These are phyloP conservation scores for Umimayanthus chanpuru DNA, from an alignment of 92 coral and sea anemone species.

Conservation along the genomic window DNA sequence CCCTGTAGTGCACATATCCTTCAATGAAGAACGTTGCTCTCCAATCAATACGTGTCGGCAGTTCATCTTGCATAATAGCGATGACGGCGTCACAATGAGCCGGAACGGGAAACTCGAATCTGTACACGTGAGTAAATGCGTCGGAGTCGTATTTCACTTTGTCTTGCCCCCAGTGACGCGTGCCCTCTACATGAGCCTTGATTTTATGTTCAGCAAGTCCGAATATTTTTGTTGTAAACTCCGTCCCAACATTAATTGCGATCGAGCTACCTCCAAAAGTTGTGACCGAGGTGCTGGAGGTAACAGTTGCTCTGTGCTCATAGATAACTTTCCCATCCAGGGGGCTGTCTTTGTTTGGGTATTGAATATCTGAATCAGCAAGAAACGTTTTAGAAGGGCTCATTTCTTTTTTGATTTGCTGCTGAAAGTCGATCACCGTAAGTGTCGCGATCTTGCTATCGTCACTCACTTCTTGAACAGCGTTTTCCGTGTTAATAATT, in stretches of 20 bases:
- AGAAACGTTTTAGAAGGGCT: not conserved
- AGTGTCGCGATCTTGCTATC: not conserved
- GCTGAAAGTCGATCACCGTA: not conserved
- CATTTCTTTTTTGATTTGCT: not conserved
- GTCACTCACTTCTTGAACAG: too few relatives aligned
- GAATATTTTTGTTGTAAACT: not conserved
- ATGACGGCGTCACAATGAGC: not conserved
- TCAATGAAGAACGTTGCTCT: not conserved
- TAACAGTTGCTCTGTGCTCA: not conserved
- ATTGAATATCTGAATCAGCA: not conserved
- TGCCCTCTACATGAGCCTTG: not conserved
- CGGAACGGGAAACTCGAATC: not conserved
- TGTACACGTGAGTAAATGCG: not conserved
- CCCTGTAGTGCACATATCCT: not conserved
- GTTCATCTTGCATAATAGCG: not conserved
- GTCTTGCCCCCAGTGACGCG: not conserved
- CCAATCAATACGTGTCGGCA: not conserved
- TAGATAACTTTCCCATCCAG: not conserved
- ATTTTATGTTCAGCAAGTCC: not conserved
- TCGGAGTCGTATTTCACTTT: not conserved
- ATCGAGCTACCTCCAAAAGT: not conserved
- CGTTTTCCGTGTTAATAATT: too few relatives aligned
- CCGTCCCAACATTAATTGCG: not conserved
- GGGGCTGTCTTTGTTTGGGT: not conserved
- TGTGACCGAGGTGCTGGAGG: not conserved